Conservation (phyloP, 2,888 invertebrate species). For the Rhogogaster chlorosoma region DNA sequence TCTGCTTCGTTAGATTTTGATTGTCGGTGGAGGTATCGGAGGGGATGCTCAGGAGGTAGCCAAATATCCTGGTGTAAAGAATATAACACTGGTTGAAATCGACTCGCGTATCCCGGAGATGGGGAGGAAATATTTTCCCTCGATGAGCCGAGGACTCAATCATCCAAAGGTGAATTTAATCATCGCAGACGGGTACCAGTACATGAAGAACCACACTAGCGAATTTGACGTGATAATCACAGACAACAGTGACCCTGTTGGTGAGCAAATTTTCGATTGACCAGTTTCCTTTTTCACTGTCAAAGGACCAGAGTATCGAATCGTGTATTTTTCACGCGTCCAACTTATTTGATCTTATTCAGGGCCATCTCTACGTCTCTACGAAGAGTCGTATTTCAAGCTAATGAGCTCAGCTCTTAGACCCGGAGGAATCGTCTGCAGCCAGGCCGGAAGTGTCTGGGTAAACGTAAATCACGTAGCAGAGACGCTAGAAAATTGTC, state of each 20-base stretch:
- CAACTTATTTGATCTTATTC: background rate
- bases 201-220: slow-evolving; percentile 90
- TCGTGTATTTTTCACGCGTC: background rate
- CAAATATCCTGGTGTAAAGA: slow-evolving; percentile 94
- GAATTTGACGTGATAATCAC: slow-evolving; percentile 99
- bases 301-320: too few relatives aligned
- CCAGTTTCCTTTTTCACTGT: too few relatives aligned
- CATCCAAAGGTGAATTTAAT: slow-evolving; percentile 90
- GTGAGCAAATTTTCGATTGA: slow-evolving; percentile 76
- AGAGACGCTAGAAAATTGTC: slow-evolving; percentile 87
- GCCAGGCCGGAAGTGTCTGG: slow-evolving; percentile 92
- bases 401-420: slow-evolving; percentile 91
- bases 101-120: slow-evolving; percentile 94
- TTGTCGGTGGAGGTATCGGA: slow-evolving; percentile 99
- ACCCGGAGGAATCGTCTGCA: slow-evolving; percentile 94
- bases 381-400: slow-evolving; percentile 90
- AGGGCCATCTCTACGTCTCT: slow-evolving; percentile 86
- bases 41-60: slow-evolving; percentile 97
- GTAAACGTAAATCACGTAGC: slow-evolving; percentile 88
- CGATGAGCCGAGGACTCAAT: slow-evolving; percentile 93
- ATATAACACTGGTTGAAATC: slow-evolving; percentile 96
- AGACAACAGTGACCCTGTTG: slow-evolving; percentile 98
- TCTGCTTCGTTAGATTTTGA: slow-evolving; percentile 83
- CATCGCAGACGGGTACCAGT: slow-evolving; percentile 97
- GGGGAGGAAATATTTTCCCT: slow-evolving; percentile 93